Evolutionary conservation across 2,113 vertebrate genomes (phyloP).

Genomic region (Crotophaga sulcirostris): DNA sequence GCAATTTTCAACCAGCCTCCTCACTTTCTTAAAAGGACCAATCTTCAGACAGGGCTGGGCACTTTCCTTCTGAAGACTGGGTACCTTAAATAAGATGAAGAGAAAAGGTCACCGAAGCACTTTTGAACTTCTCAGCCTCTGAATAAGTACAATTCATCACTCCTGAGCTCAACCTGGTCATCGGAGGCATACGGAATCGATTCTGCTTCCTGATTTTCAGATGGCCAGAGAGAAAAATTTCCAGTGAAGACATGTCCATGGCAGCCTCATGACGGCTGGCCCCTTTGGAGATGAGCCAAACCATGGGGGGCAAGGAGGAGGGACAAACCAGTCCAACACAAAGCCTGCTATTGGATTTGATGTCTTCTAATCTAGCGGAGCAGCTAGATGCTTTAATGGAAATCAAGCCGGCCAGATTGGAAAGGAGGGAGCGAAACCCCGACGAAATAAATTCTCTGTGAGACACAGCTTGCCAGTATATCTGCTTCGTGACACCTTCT

Average conservation of each 20-base stretch:
- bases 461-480: slow-evolving; percentile 42
- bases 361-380: not conserved
- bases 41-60: not conserved
- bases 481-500: slow-evolving; percentile 35
- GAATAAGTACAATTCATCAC: not conserved
- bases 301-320: rapidly evolving
- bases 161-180: not conserved
- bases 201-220: not conserved
- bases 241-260: rapidly evolving
- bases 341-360: not conserved
- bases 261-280: not conserved
- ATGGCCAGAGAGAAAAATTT: not conserved
- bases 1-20: not conserved
- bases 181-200: not conserved
- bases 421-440: slow-evolving; percentile 25
- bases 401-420: slow-evolving; percentile 31
- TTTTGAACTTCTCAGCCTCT: not conserved
- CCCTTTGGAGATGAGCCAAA: not conserved
- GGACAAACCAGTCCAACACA: not conserved
- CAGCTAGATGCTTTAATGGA: not conserved
- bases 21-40: not conserved
- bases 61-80: not conserved
- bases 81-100: not conserved
- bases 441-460: slow-evolving; percentile 42
- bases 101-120: not conserved